Percentiles rank a stretch among this genome's conserved stretches.
Evolutionary conservation across 2,113 vertebrate species (phyloP).

Genomic region (Natator depressus): DNA sequence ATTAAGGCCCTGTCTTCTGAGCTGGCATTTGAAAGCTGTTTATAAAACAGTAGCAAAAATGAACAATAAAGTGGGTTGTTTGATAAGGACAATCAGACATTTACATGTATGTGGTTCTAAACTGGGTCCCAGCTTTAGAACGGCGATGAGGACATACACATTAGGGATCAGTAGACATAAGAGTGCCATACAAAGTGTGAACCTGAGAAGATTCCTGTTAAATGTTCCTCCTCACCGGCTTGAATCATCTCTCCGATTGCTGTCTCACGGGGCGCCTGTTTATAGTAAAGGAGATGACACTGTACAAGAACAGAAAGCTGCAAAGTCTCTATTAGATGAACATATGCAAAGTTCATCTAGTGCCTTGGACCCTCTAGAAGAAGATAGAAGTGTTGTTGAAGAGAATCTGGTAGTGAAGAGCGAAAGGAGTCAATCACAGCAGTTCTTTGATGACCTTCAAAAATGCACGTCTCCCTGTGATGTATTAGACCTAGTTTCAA

Average conservation of each 20-base stretch:
- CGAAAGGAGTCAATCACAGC: fast-evolving
- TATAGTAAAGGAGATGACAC: background rate
- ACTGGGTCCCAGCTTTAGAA: background rate
- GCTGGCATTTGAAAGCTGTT: background rate
- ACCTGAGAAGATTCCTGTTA: slow-evolving; percentile 1
- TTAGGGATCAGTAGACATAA: slow-evolving; percentile 18
- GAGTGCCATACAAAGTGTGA: slow-evolving; percentile 4
- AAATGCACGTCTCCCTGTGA: slow-evolving; percentile 84
- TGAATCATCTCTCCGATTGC: background rate
- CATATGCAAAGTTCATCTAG: background rate
- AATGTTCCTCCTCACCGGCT: background rate
- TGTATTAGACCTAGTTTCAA: slow-evolving; percentile 80
- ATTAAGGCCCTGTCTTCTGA: background rate
- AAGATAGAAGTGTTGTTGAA: slow-evolving; percentile 2
- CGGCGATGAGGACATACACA: background rate
- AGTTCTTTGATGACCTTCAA: slow-evolving; percentile 62
- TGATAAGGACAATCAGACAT: slow-evolving; percentile 55
- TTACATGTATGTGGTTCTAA: slow-evolving; percentile 15
- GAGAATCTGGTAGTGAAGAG: background rate
- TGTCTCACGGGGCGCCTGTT: slow-evolving; percentile 51
- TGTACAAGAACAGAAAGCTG: background rate
- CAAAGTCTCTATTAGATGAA: background rate
- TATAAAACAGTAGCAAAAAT: slow-evolving; percentile 52
- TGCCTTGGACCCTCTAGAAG: background rate
- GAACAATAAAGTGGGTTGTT: slow-evolving; percentile 68